Percentiles rank a stretch among this genome's conserved stretches.
These are phyloP conservation scores for Clarias platycephalus DNA, from an alignment of 2,797 vertebrate species.

Conservation along the genomic window DNA sequence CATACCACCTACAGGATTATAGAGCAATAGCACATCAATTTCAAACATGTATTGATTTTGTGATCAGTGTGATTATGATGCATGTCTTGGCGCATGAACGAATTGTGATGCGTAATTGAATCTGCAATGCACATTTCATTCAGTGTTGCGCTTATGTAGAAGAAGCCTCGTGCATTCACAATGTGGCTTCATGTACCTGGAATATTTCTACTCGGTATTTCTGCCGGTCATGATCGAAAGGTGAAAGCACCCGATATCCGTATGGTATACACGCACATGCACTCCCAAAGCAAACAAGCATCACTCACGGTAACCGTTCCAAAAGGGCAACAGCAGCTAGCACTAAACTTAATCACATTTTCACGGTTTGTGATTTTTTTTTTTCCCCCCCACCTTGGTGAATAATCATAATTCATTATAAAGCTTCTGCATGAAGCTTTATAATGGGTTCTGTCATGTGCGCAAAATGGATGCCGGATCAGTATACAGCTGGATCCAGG, in stretches of 20 bases:
- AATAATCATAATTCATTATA: not conserved
- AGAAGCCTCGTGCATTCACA: not conserved
- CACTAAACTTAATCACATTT: not conserved
- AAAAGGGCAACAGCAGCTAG: not conserved
- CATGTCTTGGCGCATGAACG: too few relatives aligned
- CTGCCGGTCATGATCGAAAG: slow-evolving; percentile 28
- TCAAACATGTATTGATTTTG: too few relatives aligned
- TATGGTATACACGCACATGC: not conserved
- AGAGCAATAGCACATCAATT: too few relatives aligned
- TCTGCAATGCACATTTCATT: too few relatives aligned
- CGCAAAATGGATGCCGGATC: not conserved
- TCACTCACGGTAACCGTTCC: not conserved
- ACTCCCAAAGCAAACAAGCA: slow-evolving; percentile 12
- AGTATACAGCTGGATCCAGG: not conserved
- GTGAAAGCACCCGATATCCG: not conserved
- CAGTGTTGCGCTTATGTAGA: not conserved
- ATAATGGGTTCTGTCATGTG: not conserved
- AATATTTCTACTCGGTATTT: slow-evolving; percentile 23
- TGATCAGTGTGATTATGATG: too few relatives aligned
- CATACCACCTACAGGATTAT: too few relatives aligned
- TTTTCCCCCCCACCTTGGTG: not conserved
- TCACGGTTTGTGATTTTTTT: not conserved
- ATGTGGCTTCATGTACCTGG: not conserved
- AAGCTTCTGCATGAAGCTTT: not conserved
- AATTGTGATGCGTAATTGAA: too few relatives aligned